Evolutionary conservation across 2,888 invertebrate genomes (phyloP).

Genomic region (Tortricodes alternella): DNA sequence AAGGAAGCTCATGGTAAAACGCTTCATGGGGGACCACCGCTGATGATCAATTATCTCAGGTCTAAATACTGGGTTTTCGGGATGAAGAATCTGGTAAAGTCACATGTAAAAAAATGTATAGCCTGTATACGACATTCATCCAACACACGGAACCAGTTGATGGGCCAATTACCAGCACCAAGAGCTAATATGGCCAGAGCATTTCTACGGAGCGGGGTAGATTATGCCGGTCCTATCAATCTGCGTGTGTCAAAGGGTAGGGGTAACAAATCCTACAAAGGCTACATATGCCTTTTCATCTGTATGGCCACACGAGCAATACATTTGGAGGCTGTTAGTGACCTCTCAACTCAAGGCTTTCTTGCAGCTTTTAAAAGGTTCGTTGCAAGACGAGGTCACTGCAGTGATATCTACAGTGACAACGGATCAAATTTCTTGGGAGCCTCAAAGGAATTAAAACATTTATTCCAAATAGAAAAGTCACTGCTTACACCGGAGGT

Average conservation of each 20-base stretch:
- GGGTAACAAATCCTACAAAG: background rate
- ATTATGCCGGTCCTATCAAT: conserved; percentile 16
- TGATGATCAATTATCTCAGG: background rate
- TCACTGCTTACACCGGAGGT: background rate
- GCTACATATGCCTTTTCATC: background rate
- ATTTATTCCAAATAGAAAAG: background rate
- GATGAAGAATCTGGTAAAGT: background rate
- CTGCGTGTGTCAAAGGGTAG: conserved; percentile 6
- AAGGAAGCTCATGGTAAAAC: background rate
- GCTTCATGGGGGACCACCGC: background rate
- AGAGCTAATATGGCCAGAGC: conserved; percentile 1
- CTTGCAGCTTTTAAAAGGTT: background rate
- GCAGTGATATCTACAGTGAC: background rate
- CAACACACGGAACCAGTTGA: background rate
- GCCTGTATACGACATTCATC: conserved; percentile 2
- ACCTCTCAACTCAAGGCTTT: background rate
- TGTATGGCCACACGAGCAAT: background rate
- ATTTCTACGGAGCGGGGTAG: conserved; percentile 1
- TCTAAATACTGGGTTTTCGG: background rate
- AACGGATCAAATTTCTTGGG: background rate
- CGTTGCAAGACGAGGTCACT: background rate
- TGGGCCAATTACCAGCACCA: conserved; percentile 7
- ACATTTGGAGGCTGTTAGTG: background rate
- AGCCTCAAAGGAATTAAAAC: background rate
- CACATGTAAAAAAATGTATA: background rate